phyloP scores from a whole-genome alignment of 2,113 vertebrate genomes.

The Ceyx cyanopectus region DNA sequence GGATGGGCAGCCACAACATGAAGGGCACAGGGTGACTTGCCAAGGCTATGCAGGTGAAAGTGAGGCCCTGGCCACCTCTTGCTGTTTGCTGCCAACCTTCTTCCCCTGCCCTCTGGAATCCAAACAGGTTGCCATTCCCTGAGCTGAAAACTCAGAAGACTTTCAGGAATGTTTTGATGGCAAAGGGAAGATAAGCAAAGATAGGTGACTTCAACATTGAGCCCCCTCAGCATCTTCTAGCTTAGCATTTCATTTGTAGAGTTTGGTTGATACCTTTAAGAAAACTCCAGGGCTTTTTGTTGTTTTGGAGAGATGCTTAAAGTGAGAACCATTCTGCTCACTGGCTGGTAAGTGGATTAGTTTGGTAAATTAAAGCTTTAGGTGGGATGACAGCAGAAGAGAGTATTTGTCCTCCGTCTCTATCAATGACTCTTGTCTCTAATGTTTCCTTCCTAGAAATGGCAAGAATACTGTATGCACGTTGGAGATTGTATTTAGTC shows the following conservation, averaged over 20 bases:
- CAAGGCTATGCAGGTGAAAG: not conserved
- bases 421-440: conserved; percentile 23
- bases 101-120: not conserved
- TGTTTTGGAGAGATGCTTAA: not conserved
- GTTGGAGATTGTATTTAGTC: conserved; percentile 27
- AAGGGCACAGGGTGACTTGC: not conserved
- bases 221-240: not conserved
- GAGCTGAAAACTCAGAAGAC: not conserved
- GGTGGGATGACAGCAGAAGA: not conserved
- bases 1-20: not conserved
- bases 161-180: not conserved
- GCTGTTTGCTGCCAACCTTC: not conserved
- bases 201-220: not conserved
- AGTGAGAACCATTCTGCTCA: not conserved
- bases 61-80: not conserved
- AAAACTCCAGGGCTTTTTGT: not conserved
- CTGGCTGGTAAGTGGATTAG: conserved; percentile 45
- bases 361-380: conserved; percentile 46
- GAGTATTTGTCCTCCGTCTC: conserved; percentile 16
- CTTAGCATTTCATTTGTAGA: not conserved
- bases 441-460: conserved; percentile 29
- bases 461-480: not conserved
- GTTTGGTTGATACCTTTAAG: not conserved
- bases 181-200: not conserved
- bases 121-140: not conserved